Base-by-base conservation (phyloP, 2,797 vertebrate genomes). In the Gadopsis bispinosus region DNA sequence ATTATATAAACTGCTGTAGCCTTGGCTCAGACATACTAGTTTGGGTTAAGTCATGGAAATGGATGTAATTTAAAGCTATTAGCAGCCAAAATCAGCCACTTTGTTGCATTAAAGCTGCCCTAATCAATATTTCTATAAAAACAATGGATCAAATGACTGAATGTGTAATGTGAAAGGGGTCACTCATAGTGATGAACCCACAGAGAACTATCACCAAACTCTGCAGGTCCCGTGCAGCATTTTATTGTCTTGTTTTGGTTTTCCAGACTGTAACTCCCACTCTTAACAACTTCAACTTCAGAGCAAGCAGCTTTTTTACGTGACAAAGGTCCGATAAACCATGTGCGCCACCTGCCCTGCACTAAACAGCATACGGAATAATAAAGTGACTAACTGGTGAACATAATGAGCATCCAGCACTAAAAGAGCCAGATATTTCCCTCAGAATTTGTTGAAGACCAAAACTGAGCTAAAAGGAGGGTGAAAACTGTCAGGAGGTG, bases 1-100 rank as follows among this genome's bases (percentile, higher is more conserved):
- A 51, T 81, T 53, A 80, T 48, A 62, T 56, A 78, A 84, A 70
- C 13, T 17, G 5, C 26, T 33, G 22, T 3, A 55, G 31, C 64
- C 39, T 47, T 55, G 54, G 41, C 26, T 71, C 14, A n/a, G 12
- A 53, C 11, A 31, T 16, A 56, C 22, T 16, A 33, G 68, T 58
- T 55, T 79, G 33, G 26, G 48, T 63, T 22, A 22, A 37, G 41
- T 20, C 0, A 5, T 0, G 2, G 16, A 48, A 29, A 65, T 10
- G 1, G 5, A 33, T 37, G 58, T 53, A 3, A 54, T 62, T 63
- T 33, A 1, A 59, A 63, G 29, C 60, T 71, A 35, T 29, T 20
- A 39, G 33, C 9, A 68, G 35, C 26, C 20, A 64, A 68, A 70
- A 20, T 12, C 64, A 54, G 26, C 9, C 11, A 50, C 20, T 48